Conservation (phyloP, 2,113 vertebrate genomes). For the Gila orcuttii region DNA sequence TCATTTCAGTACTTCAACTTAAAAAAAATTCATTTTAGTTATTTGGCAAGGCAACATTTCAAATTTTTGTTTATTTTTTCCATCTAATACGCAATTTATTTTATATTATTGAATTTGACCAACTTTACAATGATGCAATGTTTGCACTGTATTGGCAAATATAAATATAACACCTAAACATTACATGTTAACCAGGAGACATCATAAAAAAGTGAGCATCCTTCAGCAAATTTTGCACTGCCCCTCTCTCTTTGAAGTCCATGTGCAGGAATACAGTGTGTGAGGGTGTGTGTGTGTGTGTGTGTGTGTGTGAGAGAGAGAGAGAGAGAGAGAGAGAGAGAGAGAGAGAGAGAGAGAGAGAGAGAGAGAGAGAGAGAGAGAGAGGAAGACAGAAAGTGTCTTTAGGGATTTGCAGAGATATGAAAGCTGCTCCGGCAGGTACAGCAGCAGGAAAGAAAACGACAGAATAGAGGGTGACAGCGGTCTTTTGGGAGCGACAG, state of each 20-base stretch:
- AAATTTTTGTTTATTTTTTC: too few relatives aligned
- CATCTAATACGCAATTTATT: too few relatives aligned
- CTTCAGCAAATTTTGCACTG: not conserved
- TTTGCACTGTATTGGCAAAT: not conserved
- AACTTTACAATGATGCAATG: not conserved
- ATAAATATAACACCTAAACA: not conserved
- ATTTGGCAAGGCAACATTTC: too few relatives aligned
- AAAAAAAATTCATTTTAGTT: too few relatives aligned
- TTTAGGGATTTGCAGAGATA: conserved; percentile 32
- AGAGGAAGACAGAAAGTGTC: conserved; percentile 15
- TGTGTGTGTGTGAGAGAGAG: too few relatives aligned
- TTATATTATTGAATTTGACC: too few relatives aligned
- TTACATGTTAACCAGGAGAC: not conserved
- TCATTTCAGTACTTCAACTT: too few relatives aligned
- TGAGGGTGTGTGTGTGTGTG: not conserved
- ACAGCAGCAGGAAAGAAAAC: not conserved
- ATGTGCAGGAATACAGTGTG: not conserved
- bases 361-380: not conserved
- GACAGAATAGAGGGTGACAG: conserved; percentile 29
- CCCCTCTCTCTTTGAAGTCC: conserved; percentile 3
- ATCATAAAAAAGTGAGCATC: too few relatives aligned
- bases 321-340: not conserved
- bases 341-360: not conserved
- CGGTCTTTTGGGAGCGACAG: conserved; percentile 2
- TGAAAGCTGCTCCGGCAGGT: conserved; percentile 29